Evolutionary conservation across 2,113 vertebrate genomes (phyloP).

Genomic region (Petrocephalus microphthalmus): DNA sequence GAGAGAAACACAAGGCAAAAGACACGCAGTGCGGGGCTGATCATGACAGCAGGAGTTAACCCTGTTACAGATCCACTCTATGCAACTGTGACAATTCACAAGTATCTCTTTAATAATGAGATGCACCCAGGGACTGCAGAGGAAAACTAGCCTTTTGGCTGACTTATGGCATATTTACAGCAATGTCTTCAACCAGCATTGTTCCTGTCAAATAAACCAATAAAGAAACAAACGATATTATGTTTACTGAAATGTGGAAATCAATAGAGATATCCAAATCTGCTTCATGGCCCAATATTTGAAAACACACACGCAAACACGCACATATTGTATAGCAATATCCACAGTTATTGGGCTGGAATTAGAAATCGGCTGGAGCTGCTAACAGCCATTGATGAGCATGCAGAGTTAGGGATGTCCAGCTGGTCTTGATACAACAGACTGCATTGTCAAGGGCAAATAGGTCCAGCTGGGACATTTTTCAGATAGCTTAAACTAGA

Average conservation of each 20-base stretch:
- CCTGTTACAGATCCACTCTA: neutral
- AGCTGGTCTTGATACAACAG: neutral
- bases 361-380: neutral
- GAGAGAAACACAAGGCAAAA: too few species aligned
- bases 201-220: neutral
- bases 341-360: neutral
- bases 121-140: neutral
- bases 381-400: neutral
- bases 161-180: neutral
- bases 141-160: neutral
- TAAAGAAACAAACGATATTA: neutral
- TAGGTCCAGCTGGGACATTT: neutral
- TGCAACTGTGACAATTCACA: neutral
- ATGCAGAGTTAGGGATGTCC: neutral
- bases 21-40: too few species aligned
- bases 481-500: neutral
- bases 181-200: neutral
- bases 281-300: neutral
- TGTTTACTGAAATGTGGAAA: neutral
- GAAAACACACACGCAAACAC: too few species aligned
- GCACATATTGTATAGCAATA: neutral
- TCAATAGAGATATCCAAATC: neutral
- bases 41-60: too few species aligned
- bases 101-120: neutral
- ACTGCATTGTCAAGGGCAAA: neutral